Evolutionary conservation across 2,888 invertebrate genomes (phyloP).

Genomic region (Eupeodes luniger): DNA sequence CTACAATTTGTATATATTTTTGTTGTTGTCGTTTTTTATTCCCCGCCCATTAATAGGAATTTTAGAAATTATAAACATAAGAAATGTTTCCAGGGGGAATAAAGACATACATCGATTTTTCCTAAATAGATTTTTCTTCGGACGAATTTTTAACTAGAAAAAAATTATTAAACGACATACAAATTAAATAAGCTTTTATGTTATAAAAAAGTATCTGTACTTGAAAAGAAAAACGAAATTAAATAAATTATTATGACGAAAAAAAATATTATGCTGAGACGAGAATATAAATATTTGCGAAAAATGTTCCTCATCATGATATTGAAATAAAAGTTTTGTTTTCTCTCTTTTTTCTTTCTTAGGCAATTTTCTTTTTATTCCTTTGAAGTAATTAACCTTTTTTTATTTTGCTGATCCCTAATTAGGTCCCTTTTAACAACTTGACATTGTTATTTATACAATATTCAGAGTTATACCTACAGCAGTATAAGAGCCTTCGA

Average conservation of each 20-base stretch:
- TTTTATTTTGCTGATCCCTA: constrained; percentile 31
- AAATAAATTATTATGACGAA: neutral
- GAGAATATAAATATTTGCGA: constrained; percentile 27
- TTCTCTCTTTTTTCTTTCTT: neutral
- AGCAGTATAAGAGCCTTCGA: neutral
- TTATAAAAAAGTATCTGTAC: neutral
- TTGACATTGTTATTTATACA: constrained; percentile 29
- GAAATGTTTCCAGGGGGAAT: constrained; percentile 29
- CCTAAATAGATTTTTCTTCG: constrained; percentile 26
- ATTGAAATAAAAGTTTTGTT: neutral
- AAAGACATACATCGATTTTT: constrained; percentile 45
- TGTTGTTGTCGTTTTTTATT: neutral
- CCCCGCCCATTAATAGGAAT: constrained; percentile 1
- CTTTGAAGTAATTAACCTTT: constrained; percentile 28
- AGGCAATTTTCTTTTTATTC: neutral
- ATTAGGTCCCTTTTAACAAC: constrained; percentile 34
- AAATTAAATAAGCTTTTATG: neutral
- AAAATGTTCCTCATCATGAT: neutral
- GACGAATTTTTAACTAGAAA: neutral
- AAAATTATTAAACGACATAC: neutral
- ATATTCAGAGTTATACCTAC: neutral
- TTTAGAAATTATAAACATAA: constrained; percentile 10
- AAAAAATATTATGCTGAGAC: neutral
- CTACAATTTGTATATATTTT: neutral
- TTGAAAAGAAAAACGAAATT: constrained; percentile 3